Percentiles rank a stretch among this genome's conserved stretches.
phyloP scores from a whole-genome alignment of 2,888 invertebrate species.

The Macrophya alboannulata region DNA sequence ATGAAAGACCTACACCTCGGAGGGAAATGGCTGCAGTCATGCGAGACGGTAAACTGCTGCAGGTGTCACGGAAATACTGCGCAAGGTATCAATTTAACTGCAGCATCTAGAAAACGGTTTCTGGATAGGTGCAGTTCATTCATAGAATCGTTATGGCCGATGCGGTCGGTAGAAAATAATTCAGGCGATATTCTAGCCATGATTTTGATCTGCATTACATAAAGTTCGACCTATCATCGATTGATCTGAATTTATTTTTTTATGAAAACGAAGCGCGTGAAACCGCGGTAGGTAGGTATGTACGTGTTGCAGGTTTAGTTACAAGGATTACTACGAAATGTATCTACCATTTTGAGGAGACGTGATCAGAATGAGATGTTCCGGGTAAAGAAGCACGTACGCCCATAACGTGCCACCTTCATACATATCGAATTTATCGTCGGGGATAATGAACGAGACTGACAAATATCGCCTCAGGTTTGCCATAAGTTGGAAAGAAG shows the following conservation, averaged over 20 bases:
- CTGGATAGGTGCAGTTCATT: background rate
- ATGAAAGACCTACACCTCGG: background rate
- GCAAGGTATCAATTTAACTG: background rate
- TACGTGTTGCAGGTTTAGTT: slow-evolving; percentile 20
- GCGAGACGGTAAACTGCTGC: slow-evolving; percentile 24
- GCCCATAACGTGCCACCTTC: background rate
- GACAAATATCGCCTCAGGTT: background rate
- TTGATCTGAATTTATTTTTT: background rate
- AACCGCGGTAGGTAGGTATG: background rate
- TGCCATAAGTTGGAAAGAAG: background rate
- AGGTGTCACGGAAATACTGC: slow-evolving; percentile 6
- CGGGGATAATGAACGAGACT: background rate
- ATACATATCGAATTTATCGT: slow-evolving; percentile 6
- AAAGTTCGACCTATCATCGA: too few relatives aligned
- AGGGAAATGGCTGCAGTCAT: slow-evolving; percentile 23
- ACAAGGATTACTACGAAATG: slow-evolving; percentile 7
- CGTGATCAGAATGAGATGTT: slow-evolving; percentile 34
- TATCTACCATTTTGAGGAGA: background rate
- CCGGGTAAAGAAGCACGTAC: background rate
- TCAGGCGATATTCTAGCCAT: background rate
- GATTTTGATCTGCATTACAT: too few relatives aligned
- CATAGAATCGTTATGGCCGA: background rate
- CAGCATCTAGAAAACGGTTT: background rate
- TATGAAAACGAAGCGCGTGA: background rate
- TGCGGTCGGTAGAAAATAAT: background rate